These are phyloP conservation scores for Drosophila ercepeae DNA, from an alignment of 1,140 invertebrate genomes.

Conservation along the genomic window DNA sequence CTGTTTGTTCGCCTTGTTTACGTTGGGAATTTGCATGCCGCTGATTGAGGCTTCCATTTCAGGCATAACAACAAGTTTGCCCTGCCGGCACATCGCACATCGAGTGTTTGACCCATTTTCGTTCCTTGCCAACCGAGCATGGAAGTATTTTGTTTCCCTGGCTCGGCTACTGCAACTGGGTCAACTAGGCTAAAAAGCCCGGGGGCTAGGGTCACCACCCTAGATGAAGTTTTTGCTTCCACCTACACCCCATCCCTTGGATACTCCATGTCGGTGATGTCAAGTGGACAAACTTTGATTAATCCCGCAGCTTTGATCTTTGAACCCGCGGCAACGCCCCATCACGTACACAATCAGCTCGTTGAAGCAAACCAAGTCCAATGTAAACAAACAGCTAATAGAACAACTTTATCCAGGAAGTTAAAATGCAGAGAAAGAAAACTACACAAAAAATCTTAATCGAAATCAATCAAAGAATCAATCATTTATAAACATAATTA, in stretches of 20 bases:
- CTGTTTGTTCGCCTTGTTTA: constrained; percentile 36
- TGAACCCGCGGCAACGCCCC: constrained; percentile 33
- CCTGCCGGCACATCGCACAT: constrained; percentile 21
- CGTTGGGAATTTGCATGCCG: constrained; percentile 40
- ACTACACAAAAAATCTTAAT: background rate
- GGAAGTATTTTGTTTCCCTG: constrained; percentile 32
- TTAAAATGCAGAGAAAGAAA: background rate
- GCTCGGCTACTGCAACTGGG: constrained; percentile 25
- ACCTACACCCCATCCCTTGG: no score
- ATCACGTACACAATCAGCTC: constrained; percentile 11
- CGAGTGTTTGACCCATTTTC: constrained; percentile 42
- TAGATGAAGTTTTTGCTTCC: background rate
- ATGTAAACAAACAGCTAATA: constrained; percentile 51
- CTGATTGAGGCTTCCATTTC: constrained; percentile 28
- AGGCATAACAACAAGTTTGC: constrained; percentile 49
- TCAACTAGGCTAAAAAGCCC: constrained; percentile 14
- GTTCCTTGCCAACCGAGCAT: constrained; percentile 1
- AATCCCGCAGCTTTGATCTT: constrained; percentile 12
- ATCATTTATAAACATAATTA: background rate
- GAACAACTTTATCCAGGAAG: background rate
- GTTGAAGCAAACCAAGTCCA: constrained; percentile 46
- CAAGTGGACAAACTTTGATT: constrained; percentile 24
- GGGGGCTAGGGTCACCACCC: background rate
- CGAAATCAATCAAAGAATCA: background rate
- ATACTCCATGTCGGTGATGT: background rate